phyloP scores from a whole-genome alignment of 2,797 vertebrate species.

The Valencia hispanica region DNA sequence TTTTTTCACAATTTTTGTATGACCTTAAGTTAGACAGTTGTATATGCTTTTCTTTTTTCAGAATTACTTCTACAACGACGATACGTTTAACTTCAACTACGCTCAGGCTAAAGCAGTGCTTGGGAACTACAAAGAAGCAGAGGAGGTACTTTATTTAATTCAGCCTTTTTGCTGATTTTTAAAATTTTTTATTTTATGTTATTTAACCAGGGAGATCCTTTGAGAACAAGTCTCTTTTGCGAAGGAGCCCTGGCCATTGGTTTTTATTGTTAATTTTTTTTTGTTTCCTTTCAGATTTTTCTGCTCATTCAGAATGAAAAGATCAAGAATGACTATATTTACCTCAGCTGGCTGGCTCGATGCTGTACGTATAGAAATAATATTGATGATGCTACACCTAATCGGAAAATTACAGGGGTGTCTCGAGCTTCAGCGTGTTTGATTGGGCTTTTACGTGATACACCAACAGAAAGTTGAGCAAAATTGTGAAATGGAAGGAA shows the following conservation, averaged over 20 bases:
- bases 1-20: not conserved
- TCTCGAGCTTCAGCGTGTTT: not conserved
- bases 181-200: no score
- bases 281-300: constrained; percentile 84
- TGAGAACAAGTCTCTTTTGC: no score
- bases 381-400: not conserved
- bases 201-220: no score
- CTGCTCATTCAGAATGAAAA: constrained; percentile 96
- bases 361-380: constrained; percentile 88
- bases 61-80: constrained; percentile 97
- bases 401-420: not conserved
- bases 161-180: not conserved
- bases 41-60: constrained; percentile 67
- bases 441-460: no score
- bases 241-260: no score
- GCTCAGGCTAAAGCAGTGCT: constrained; percentile 96
- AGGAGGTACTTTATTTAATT: constrained; percentile 83
- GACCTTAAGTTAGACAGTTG: constrained; percentile 5
- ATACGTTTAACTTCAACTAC: constrained; percentile 98
- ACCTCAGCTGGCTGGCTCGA: constrained; percentile 95
- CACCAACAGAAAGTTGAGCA: not conserved
- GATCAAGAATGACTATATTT: constrained; percentile 95
- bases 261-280: no score
- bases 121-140: constrained; percentile 92
- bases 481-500: not conserved